Evolutionary conservation across 2,888 invertebrate genomes (phyloP), one percentile per base, ranked within the genome.

Genomic region (Drosophila niveifrons): DNA sequence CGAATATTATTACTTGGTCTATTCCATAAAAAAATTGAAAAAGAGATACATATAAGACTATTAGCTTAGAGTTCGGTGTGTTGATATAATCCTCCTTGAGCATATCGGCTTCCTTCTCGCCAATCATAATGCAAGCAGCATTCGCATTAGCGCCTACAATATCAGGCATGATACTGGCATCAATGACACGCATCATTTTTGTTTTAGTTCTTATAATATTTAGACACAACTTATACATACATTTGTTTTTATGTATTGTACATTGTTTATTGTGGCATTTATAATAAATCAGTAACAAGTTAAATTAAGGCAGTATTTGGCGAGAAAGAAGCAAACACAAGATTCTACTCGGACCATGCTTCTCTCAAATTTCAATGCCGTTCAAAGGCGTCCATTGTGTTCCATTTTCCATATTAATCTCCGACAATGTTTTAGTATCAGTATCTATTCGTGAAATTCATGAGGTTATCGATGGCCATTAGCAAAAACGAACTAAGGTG

Each of bases 111-210:
- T 94, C 94, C 83, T 94, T 95, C 81, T 95, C 95, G 0, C 93
- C 95, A 61, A 95, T 94, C 95, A 95, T 95, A 48, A 95, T 94
- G 4, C 92, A 91, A 0, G 95, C 93, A 0, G 94, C 94, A 80
- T 95, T 94, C 0, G 94, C 95, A 73, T 95, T 95, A 0, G 94
- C 95, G 46, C 94, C 94, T 0, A 94, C 93, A 66, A 95, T 93
- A 11, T 88, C 92, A 0, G 95, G 95, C 94, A 95, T 95, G 23
- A 95, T 93, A 87, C 95, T 95, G 0, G 94, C 94, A 86, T 95
- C 95, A n/a, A 94, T 93, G 0, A 95, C 95, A 59, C 95, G 92
- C 2, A 95, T 28, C 10, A 41, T 17, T 39, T 8, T 39, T n/a
- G 28, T 7, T 53, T 53, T 15, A 7, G n/a, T n/a, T n/a, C n/a